Evolutionary conservation across 2,888 invertebrate genomes (phyloP).

Genomic region (Pomacea canaliculata): DNA sequence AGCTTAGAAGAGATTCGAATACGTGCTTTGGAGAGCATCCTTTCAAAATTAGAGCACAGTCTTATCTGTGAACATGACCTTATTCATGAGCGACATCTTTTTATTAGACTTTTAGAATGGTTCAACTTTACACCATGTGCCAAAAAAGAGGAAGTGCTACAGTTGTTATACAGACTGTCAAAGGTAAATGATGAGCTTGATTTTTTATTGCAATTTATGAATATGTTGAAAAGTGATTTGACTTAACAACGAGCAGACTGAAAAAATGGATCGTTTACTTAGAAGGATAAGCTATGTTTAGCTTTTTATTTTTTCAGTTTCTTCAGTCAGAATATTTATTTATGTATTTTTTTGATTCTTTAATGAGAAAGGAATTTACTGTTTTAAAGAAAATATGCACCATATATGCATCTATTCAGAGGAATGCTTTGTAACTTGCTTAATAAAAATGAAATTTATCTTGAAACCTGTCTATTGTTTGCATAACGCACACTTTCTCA

Average conservation of each 20-base stretch:
- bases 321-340: not conserved
- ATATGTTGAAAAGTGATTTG: no score
- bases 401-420: no score
- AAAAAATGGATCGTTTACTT: not conserved
- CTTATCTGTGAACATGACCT: slow-evolving; percentile 66
- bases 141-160: slow-evolving; percentile 57
- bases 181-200: slow-evolving; percentile 46
- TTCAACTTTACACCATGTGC: slow-evolving; percentile 65
- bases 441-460: no score
- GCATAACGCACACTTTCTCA: no score
- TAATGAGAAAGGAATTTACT: no score
- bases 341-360: no score
- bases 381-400: no score
- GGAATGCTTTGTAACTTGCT: no score
- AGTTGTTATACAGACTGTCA: slow-evolving; percentile 56
- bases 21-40: slow-evolving; percentile 64
- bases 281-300: not conserved
- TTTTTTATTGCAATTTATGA: no score
- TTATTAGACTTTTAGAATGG: slow-evolving; percentile 68
- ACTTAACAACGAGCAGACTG: no score
- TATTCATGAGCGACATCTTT: slow-evolving; percentile 65
- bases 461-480: no score
- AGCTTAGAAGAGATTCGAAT: slow-evolving; percentile 66
- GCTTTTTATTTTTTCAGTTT: not conserved
- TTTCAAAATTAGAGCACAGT: slow-evolving; percentile 65